phyloP scores from a whole-genome alignment of 2,113 vertebrate species.

The Anas platyrhynchos region DNA sequence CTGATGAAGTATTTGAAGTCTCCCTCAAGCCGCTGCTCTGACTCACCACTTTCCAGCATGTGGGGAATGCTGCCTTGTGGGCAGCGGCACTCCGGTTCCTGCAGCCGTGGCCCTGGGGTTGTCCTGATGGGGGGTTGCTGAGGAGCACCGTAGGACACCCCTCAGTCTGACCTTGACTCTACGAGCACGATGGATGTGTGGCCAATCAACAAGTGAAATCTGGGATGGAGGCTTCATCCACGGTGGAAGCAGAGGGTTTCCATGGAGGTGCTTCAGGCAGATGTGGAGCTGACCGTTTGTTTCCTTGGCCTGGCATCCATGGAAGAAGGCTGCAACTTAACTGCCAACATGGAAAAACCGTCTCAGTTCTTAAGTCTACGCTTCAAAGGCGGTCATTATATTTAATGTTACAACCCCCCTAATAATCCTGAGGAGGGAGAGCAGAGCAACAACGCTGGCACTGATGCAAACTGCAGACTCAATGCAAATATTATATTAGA shows the following conservation, averaged over 20 bases:
- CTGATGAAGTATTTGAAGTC: constrained; percentile 38
- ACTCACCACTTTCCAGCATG: neutral
- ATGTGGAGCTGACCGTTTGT: neutral
- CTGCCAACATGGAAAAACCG: neutral
- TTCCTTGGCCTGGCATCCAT: neutral
- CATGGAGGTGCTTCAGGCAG: neutral
- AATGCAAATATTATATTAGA: neutral
- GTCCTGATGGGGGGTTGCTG: neutral
- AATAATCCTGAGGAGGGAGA: neutral
- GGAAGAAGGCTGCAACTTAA: neutral
- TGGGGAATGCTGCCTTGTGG: neutral
- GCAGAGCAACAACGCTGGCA: neutral
- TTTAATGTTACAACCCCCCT: neutral
- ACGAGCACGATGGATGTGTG: rapidly evolving
- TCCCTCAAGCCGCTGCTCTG: constrained; percentile 3
- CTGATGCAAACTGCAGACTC: neutral
- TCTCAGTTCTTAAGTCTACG: neutral
- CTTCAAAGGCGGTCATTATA: neutral
- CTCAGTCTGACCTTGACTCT: neutral
- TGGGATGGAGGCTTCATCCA: neutral
- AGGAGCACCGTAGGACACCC: neutral
- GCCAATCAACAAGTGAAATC: neutral
- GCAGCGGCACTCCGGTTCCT: neutral
- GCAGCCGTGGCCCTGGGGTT: neutral
- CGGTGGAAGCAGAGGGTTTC: neutral